Base-by-base conservation (phyloP, 2,888 invertebrate species). In the Rambutsinella grinnellia region DNA sequence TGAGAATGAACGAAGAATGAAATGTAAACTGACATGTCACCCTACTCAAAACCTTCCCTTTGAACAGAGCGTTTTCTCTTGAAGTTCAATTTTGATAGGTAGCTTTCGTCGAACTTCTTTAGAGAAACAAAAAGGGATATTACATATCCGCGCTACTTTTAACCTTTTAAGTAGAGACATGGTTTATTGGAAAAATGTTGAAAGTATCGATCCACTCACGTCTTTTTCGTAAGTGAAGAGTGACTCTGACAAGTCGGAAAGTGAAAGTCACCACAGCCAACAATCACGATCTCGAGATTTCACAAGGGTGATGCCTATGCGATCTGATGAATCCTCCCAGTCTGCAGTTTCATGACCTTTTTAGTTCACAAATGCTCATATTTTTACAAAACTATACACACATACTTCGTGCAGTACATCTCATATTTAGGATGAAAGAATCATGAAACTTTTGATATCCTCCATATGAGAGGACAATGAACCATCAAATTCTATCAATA, bases 321-420 rank as follows among this genome's bases (percentile, higher is more conserved):
- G 49, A 24, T 23, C 3, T n/a, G n/a, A 26, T n/a, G 19, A 49
- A 67, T 47, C 46, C 53, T 56, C 47, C 26, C 19, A 23, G 56
- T 57, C 47, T 67, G 56, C 57, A 47, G 5, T 67, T 67, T 67
- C 23, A 44, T 47, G 66, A 66, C 66, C 67, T 57, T 67, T 67
- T 57, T 57, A 67, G 47, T 67, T 28, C 57, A n/a, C n/a, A 57
- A 57, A 24, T 49, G n/a, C 24, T 67, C 47, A 67, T 57, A 57
- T 57, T 47, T 28, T 56, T 21, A 6, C 56, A 3, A 54, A 0
- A 44, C 53, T 65, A n/a, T n/a, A n/a, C n/a, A n/a, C n/a, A n/a
- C n/a, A n/a, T n/a, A n/a, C n/a, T n/a, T n/a, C n/a, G n/a, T n/a
- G n/a, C n/a, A n/a, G n/a, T n/a, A n/a, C n/a, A n/a, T n/a, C n/a